A percentile compares a stretch with the other conserved stretches of the same genome.
Conservation (phyloP, 1,140 invertebrate species). For the Bombus pyrosoma region DNA sequence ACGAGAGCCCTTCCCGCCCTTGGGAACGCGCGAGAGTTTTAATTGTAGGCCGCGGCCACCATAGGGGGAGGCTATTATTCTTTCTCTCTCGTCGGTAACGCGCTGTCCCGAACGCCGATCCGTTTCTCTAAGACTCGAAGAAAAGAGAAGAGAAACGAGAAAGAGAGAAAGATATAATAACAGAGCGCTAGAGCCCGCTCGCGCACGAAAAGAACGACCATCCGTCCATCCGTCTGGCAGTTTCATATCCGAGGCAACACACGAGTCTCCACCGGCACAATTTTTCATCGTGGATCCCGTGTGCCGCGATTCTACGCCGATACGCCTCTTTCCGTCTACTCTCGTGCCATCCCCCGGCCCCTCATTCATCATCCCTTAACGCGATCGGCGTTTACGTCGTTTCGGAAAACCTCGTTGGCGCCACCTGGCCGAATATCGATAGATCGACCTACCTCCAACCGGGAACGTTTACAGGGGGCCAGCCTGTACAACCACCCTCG, state of each 20-base stretch:
- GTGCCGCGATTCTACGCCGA: slow-evolving; percentile 2
- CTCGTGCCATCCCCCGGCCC: slow-evolving; percentile 27
- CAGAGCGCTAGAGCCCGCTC: slow-evolving; percentile 75
- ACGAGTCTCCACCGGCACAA: slow-evolving; percentile 63
- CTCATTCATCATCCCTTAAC: slow-evolving; percentile 67
- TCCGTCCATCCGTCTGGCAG: slow-evolving; percentile 72
- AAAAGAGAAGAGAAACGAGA: slow-evolving; percentile 50
- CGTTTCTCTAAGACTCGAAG: slow-evolving; percentile 64
- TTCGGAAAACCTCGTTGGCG: slow-evolving; percentile 72
- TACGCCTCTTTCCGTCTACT: slow-evolving; percentile 39
- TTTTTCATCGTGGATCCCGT: slow-evolving; percentile 73
- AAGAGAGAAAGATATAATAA: slow-evolving; percentile 78
- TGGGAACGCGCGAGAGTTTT: slow-evolving; percentile 75
- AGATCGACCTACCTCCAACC: slow-evolving; percentile 47
- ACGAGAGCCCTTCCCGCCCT: slow-evolving; percentile 62
- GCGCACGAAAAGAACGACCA: slow-evolving; percentile 74
- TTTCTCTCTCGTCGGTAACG: slow-evolving; percentile 70
- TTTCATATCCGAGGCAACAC: slow-evolving; percentile 66
- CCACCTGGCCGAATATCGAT: slow-evolving; percentile 75
- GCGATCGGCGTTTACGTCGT: slow-evolving; percentile 63
- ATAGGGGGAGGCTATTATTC: slow-evolving; percentile 78
- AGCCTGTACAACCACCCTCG: slow-evolving; percentile 47
- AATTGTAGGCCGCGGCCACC: slow-evolving; percentile 78
- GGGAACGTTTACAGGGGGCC: not conserved
- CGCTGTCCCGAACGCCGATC: slow-evolving; percentile 49